phyloP scores from a whole-genome alignment of 2,797 vertebrate species.

The Enteromius mattozi region DNA sequence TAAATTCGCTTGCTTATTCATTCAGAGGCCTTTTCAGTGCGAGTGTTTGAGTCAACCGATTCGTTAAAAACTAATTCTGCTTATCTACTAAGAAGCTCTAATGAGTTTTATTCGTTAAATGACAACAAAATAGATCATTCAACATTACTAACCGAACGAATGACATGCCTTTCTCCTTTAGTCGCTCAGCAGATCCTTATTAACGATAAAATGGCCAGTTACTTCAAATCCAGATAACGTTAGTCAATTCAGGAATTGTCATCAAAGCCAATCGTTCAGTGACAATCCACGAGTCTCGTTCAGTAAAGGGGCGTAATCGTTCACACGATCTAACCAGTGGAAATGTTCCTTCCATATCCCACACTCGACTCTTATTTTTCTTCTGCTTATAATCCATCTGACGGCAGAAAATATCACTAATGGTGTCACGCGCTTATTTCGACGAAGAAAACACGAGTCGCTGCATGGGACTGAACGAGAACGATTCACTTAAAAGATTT shows the following conservation, averaged over 20 bases:
- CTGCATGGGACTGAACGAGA: background rate
- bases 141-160: background rate
- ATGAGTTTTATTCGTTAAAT: background rate
- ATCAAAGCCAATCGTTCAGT: background rate
- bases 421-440: background rate
- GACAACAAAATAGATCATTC: background rate
- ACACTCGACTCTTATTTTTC: background rate
- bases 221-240: background rate
- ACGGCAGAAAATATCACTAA: background rate
- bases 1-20: background rate
- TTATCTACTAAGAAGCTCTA: background rate
- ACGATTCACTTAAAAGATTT: conserved; percentile 9
- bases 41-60: background rate
- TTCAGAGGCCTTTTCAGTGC: background rate
- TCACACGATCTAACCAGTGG: background rate
- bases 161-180: background rate
- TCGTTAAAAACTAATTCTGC: background rate
- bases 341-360: background rate
- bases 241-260: too few species aligned
- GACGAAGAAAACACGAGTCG: conserved; percentile 4
- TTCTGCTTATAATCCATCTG: background rate
- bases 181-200: background rate
- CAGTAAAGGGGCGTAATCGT: background rate
- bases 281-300: background rate
- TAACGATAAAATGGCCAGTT: background rate